phyloP scores from a whole-genome alignment of 2,113 vertebrate species.

The Glaucidium brasilianum region DNA sequence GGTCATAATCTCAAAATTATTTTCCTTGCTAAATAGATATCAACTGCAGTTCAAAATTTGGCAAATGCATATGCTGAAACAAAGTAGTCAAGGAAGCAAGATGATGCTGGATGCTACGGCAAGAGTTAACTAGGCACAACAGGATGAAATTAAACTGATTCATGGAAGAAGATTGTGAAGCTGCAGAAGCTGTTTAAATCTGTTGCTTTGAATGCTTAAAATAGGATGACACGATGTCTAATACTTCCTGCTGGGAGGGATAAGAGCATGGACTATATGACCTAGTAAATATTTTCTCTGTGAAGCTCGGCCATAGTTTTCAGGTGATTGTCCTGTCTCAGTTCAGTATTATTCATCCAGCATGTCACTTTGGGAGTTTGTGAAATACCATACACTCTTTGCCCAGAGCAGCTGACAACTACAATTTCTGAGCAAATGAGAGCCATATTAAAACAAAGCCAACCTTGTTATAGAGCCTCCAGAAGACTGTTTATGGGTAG shows the following conservation, averaged over 20 bases:
- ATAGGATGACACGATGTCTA: neutral
- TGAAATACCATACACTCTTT: neutral
- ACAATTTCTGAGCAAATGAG: neutral
- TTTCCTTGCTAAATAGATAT: slow-evolving; percentile 8
- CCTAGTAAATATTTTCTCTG: neutral
- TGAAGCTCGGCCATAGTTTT: neutral
- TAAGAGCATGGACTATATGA: neutral
- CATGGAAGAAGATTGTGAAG: neutral
- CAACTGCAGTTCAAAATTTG: neutral
- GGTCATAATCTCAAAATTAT: neutral
- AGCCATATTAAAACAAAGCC: neutral
- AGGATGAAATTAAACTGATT: neutral
- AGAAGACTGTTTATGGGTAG: neutral
- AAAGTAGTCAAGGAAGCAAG: neutral
- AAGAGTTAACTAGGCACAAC: neutral
- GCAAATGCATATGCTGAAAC: neutral
- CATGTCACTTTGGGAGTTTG: neutral
- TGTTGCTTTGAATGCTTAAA: neutral
- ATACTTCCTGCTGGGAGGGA: neutral
- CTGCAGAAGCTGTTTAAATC: neutral
- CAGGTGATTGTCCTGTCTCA: neutral
- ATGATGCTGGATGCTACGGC: neutral
- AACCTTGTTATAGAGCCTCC: neutral
- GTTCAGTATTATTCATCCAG: neutral
- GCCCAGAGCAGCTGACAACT: neutral